Evolutionary conservation across 2,113 vertebrate genomes (phyloP), one percentile per base, ranked within the genome.

Genomic region (Lates calcarifer): DNA sequence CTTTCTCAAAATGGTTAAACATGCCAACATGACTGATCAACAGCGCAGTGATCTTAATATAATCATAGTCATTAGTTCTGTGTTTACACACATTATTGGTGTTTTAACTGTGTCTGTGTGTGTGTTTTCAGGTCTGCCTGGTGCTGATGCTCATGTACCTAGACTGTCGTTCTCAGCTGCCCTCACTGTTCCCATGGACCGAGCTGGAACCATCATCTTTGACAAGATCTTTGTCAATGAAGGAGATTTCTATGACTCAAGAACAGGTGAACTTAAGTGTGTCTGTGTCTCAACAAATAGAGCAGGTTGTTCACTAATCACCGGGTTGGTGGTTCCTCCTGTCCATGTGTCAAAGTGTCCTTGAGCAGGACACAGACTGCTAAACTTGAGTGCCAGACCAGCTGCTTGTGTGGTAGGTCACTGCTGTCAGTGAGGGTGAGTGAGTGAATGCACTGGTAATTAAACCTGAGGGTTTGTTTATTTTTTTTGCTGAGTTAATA

Each of bases 181-280:
- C 0, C 94, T 99, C 75, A 97, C 96, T 0, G 87, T 92, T 5
- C 95, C 96, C 8, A 91, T 95, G 74, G 81, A 93, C 2, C 90
- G 94, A 73, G 86, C 96, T 0, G 97, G 97, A 82, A 98, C 97
- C 9, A 95, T 99, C 20, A n/a, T 94, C 71, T 99, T 99, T 12
- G 96, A 99, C 91, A 96, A 96, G 82, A 82, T 96, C 29, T 94
- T 98, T 81, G 96, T 97, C 79, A 99, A 99, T 0, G 93, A 98
- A 1, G 97, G 97, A 3, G 85, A 94, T 0, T 96, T 94, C 88
- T 99, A 99, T 0, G 89, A 99, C 66, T 92, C 96, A 0, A 83
- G 71, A 74, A 96, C 96, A 37, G 98, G 98, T 98, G 77, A 82
- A 43, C 7, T 12, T 2, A 2, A 20, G 0, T 2, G 9, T 3